Conservation (phyloP, 2,797 vertebrate genomes). For the Acanthurus leucopareius region DNA sequence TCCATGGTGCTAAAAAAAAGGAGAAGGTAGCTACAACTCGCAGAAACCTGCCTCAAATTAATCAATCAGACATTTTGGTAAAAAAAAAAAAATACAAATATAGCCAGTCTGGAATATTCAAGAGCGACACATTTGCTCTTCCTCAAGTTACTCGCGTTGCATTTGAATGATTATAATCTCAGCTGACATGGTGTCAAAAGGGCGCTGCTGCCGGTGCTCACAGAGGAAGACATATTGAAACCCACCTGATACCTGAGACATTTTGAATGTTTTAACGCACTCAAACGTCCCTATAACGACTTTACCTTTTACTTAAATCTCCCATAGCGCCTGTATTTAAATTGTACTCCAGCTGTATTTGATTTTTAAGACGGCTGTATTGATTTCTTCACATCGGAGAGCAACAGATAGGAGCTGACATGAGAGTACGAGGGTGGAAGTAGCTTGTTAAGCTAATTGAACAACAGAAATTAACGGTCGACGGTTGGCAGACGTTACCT, state of each 20-base stretch:
- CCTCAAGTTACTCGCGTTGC: background rate
- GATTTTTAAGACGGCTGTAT: background rate
- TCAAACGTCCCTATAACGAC: background rate
- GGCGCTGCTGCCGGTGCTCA: slow-evolving; percentile 65
- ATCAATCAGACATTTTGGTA: slow-evolving; percentile 1
- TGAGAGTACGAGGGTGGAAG: background rate
- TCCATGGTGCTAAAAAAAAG: slow-evolving; percentile 52
- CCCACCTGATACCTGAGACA: background rate
- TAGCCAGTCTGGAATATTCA: too few relatives aligned
- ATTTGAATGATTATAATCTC: slow-evolving; percentile 1
- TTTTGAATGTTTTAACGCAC: background rate
- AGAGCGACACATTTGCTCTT: too few relatives aligned
- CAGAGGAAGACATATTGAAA: slow-evolving; percentile 10
- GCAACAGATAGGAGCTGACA: background rate
- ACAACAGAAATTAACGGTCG: slow-evolving; percentile 10
- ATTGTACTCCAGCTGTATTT: too few relatives aligned
- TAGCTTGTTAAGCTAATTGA: background rate
- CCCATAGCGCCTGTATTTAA: too few relatives aligned
- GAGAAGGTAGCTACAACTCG: background rate
- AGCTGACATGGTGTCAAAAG: slow-evolving; percentile 30
- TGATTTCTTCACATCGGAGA: background rate
- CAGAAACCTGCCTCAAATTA: background rate
- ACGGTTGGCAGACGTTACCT: slow-evolving; percentile 70
- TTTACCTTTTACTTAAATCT: slow-evolving; percentile 1
- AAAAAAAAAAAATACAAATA: background rate